Evolutionary conservation across 92 coral and sea anemone species (phyloP).

Genomic region (Actinostola sp.): DNA sequence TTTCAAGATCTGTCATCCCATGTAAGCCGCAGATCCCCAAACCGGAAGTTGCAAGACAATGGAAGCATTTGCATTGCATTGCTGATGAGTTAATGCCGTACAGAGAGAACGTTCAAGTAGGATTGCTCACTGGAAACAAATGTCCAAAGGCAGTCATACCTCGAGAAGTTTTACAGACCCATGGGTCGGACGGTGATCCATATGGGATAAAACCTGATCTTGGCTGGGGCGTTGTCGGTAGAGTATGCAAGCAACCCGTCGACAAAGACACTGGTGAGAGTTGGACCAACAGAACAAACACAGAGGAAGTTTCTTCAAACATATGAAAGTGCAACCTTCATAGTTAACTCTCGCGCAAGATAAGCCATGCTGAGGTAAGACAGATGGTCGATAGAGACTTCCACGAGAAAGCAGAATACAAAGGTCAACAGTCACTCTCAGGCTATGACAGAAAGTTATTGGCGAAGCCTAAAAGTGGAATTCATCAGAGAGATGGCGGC

Average conservation of each 20-base stretch:
- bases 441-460: conserved; percentile 9
- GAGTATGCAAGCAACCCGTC: no score
- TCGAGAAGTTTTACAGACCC: conserved; percentile 48
- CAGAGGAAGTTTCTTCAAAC: no score
- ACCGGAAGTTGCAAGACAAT: conserved; percentile 53
- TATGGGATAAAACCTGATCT: conserved; percentile 51
- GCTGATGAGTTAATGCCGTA: conserved; percentile 50
- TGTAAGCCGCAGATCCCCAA: conserved; percentile 60
- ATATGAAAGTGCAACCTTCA: no score
- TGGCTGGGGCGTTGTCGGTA: conserved; percentile 65
- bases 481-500: conserved; percentile 34
- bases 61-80: conserved; percentile 46
- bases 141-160: conserved; percentile 64
- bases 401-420: conserved; percentile 37
- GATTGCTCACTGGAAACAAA: conserved; percentile 47
- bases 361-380: neutral
- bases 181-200: conserved; percentile 48
- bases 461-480: conserved; percentile 42
- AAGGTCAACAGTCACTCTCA: conserved; percentile 38
- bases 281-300: no score
- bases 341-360: no score
- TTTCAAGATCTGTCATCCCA: conserved; percentile 41
- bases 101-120: conserved; percentile 43
- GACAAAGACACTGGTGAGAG: no score
- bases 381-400: conserved; percentile 38